Base-by-base conservation (phyloP, 2,797 vertebrate species). In the Lepus oiostolus region DNA sequence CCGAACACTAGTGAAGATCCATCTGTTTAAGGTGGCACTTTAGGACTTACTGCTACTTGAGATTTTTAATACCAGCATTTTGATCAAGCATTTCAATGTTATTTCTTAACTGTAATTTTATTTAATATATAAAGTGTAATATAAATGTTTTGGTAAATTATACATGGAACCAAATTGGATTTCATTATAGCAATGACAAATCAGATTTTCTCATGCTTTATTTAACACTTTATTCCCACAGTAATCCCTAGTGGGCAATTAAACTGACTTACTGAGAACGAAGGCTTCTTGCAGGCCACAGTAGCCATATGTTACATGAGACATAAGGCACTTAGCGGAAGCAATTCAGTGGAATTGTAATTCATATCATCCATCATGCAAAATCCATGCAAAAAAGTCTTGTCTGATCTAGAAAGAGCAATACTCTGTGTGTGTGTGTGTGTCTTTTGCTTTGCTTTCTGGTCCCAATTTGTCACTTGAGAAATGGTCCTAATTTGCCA, bases 11-110 rank as follows among this genome's bases (percentile, higher is more conserved):
- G 71, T 72, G 62, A 85, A 71, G 84, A 95, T 93, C 88, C 86
- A 97, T 97, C 94, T 97, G 96, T 88, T 95, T 97, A 95, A 96
- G 96, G 67, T 70, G 95, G 75, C 85, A 79, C 94, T 95, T 96
- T 91, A 95, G 42, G 81, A 86, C 62, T 96, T 96, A 75, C 35
- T 91, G 70, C 95, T 94, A 94, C 94, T 95, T 94, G 91, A 90
- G 72, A 96, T 93, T 97, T 96, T 96, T 70, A 58, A 95, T 92
- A 77, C 91, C 72, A 93, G 77, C 85, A 93, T 52, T 96, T 95
- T 97, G 77, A 96, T 90, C 79, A 91, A 85, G 50, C 67, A 93
- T 88, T 92, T 91, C 89, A 86, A 91, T 76, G 35, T 71, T 92
- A 32, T 90, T 97, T 96, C 92, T 94, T 94, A 90, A 94, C 85